Conservation (phyloP, 92 coral and sea anemone species). For the Zoanthus gigantus region DNA sequence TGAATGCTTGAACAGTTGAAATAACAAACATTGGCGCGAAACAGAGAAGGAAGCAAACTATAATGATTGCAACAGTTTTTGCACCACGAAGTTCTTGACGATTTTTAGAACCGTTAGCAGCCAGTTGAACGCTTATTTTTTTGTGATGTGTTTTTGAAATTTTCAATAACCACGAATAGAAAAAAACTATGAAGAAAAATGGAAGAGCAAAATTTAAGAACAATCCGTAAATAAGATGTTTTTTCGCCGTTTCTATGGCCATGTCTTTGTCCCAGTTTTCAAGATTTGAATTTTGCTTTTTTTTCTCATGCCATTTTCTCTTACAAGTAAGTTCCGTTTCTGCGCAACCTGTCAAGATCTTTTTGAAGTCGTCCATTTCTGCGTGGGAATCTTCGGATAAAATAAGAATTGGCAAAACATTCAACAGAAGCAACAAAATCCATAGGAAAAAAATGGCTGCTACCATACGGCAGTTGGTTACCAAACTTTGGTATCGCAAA, state of each 20-base stretch:
- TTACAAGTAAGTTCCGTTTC: slow-evolving; percentile 5
- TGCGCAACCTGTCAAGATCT: neutral
- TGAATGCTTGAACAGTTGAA: slow-evolving; percentile 6
- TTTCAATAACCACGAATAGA: slow-evolving; percentile 29
- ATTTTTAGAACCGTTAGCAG: neutral
- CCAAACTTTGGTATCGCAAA: slow-evolving; percentile 18
- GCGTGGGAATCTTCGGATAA: neutral
- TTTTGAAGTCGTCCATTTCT: slow-evolving; percentile 31
- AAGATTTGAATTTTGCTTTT: neutral
- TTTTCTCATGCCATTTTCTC: slow-evolving; percentile 8
- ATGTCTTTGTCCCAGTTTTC: neutral
- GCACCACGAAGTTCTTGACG: slow-evolving; percentile 8
- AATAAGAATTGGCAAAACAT: slow-evolving; percentile 1
- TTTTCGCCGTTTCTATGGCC: slow-evolving; percentile 13
- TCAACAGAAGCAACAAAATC: slow-evolving; percentile 3
- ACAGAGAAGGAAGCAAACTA: slow-evolving; percentile 15
- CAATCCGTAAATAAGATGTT: slow-evolving; percentile 2
- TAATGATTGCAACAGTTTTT: slow-evolving; percentile 22
- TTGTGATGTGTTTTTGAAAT: slow-evolving; percentile 34
- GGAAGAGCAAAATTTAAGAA: slow-evolving; percentile 22
- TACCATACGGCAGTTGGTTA: slow-evolving; percentile 26
- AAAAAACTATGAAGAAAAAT: slow-evolving; percentile 1
- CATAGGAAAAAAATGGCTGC: slow-evolving; percentile 23
- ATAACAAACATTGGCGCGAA: slow-evolving; percentile 23
- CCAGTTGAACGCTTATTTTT: slow-evolving; percentile 18